Evolutionary conservation across 2,113 vertebrate genomes (phyloP).

Genomic region (Geothlypis trichas): DNA sequence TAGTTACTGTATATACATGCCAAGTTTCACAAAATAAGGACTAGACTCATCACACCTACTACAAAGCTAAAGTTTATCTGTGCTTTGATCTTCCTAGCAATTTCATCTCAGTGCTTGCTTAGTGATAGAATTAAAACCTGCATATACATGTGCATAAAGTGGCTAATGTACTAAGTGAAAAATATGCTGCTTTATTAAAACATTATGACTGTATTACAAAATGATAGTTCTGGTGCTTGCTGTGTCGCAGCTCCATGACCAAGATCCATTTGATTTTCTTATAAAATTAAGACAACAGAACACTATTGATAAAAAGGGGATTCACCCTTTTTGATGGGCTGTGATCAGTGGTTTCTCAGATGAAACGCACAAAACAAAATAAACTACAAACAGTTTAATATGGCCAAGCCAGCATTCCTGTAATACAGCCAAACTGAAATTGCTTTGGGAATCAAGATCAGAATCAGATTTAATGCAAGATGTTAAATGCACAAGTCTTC

Average conservation of each 20-base stretch:
- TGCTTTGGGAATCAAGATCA: background rate
- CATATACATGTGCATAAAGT: background rate
- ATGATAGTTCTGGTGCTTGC: background rate
- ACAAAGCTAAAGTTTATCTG: background rate
- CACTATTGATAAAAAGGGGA: background rate
- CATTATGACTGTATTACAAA: background rate
- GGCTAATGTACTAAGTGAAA: background rate
- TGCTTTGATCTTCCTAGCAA: background rate
- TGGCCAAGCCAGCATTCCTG: background rate
- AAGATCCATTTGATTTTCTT: background rate
- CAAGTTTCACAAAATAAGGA: background rate
- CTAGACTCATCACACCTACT: background rate
- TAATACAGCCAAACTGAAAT: background rate
- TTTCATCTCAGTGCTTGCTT: background rate
- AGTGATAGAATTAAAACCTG: background rate
- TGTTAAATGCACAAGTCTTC: background rate
- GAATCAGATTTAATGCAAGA: background rate
- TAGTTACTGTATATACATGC: background rate
- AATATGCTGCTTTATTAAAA: background rate
- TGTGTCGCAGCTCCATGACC: background rate
- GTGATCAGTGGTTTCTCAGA: background rate
- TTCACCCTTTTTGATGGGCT: background rate
- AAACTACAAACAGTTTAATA: background rate
- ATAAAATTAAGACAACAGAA: background rate
- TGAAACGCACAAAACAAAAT: background rate